Conservation (phyloP, 2,113 vertebrate genomes). For the Myocastor coypus region DNA sequence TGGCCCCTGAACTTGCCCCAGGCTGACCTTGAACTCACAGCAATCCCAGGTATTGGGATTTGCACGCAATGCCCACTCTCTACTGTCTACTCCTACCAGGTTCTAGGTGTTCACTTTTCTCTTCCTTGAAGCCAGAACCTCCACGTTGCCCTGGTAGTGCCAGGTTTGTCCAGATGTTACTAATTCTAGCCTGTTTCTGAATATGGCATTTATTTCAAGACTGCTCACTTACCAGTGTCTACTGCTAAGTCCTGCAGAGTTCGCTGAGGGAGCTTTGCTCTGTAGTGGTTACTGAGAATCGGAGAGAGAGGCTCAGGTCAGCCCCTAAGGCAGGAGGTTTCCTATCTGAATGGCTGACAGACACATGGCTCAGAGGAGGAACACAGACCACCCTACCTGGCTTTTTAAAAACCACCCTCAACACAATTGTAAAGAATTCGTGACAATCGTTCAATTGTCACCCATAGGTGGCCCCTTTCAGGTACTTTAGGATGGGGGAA, state of each 20-base stretch:
- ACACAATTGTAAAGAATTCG: background rate
- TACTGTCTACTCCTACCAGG: background rate
- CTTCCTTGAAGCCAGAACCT: background rate
- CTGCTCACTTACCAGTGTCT: background rate
- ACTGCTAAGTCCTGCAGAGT: background rate
- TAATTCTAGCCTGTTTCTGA: background rate
- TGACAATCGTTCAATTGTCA: background rate
- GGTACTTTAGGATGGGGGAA: background rate
- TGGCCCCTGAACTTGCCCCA: background rate
- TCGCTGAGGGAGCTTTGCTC: background rate
- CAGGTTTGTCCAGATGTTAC: background rate
- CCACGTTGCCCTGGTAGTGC: background rate
- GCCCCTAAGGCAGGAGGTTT: background rate
- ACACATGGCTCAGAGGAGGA: background rate
- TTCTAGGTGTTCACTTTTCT: background rate
- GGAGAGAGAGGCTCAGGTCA: background rate
- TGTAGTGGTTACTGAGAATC: background rate
- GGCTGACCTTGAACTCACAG: background rate
- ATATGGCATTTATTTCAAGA: constrained; percentile 4
- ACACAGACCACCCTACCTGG: background rate
- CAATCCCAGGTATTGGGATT: background rate
- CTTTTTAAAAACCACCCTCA: background rate
- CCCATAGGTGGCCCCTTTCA: background rate
- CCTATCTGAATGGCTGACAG: background rate
- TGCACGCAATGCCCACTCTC: background rate